Base-by-base conservation (phyloP, 2,113 vertebrate species). In the Antechinus stuartii region DNA sequence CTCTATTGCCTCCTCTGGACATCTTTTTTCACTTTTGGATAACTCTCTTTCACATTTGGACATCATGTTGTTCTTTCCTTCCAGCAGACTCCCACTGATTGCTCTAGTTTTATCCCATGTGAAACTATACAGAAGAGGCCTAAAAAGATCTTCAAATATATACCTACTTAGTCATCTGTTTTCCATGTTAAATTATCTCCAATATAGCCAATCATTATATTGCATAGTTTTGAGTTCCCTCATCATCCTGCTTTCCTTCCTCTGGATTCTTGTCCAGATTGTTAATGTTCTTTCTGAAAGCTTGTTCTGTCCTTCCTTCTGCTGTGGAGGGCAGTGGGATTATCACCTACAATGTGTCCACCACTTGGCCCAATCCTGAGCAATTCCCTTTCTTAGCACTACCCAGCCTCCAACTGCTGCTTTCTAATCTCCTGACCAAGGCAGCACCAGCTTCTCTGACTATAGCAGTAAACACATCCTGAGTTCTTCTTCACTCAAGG, bases 391-490 rank as follows among this genome's bases (percentile, higher is more conserved):
- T 68, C 57, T 68, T 35, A 84, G 0, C 68, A 2, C n/a, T 19
- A 12, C 14, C 35, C 61, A 3, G 2, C 6, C 57, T 14, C 61
- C 9, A 84, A n/a, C 16, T 84, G 16, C 68, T 42, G n/a, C 16
- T 84, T 14, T 84, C 35, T 1, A 23, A 22, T 42, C n/a, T 1
- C n/a, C 68, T 84, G 68, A 84, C 68, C 35, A n/a, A 42, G 7
- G 27, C 35, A 84, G 19, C n/a, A 84, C 19, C n/a, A 42, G 68
- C 19, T 84, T 84, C 57, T 42, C 42, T 14, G 30, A 55, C 22
- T 0, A 26, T 14, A 23, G 10, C n/a, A 25, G 23, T 0, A 35
- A 23, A 19, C 8, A 25, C 0, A 2, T 7, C 49, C 26, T 27
- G 8, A 26, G 30, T 61, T 10, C 27, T 53, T 90, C 47, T 22